Percentiles rank a stretch among this genome's conserved stretches.
Conservation (phyloP, 2,888 invertebrate species). For the Serrognathus titanus region DNA sequence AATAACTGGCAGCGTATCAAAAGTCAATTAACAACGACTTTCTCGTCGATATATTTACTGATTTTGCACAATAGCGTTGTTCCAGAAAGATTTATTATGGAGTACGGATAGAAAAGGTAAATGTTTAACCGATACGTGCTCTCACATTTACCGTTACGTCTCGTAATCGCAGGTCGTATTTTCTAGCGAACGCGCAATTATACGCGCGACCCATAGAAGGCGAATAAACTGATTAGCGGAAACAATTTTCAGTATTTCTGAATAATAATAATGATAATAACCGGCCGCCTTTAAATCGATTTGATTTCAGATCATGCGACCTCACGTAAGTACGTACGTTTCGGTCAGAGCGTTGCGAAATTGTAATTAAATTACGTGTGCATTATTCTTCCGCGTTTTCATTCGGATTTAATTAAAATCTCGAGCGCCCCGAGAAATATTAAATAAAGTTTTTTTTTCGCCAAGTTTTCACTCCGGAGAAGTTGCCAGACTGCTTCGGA, state of each 20-base stretch:
- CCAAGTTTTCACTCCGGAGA: too few species aligned
- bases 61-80: neutral
- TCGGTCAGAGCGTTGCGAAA: neutral
- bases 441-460: too few species aligned
- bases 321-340: neutral
- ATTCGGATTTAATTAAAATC: neutral
- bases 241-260: neutral
- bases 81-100: neutral
- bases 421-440: neutral
- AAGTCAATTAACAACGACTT: slow-evolving; percentile 1
- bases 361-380: slow-evolving; percentile 1
- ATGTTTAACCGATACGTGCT: neutral
- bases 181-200: neutral
- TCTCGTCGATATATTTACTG: neutral
- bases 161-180: neutral
- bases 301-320: neutral
- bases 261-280: neutral
- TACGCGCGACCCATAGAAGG: neutral
- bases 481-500: too few species aligned
- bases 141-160: slow-evolving; percentile 3
- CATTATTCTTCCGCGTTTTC: slow-evolving; percentile 3
- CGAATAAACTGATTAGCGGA: neutral
- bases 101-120: neutral
- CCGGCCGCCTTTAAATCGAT: neutral
- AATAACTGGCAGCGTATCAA: neutral